Evolutionary conservation across 92 coral and sea anemone species (phyloP), one percentile per base, ranked within the genome.

Genomic region (Paramuricea clavata): DNA sequence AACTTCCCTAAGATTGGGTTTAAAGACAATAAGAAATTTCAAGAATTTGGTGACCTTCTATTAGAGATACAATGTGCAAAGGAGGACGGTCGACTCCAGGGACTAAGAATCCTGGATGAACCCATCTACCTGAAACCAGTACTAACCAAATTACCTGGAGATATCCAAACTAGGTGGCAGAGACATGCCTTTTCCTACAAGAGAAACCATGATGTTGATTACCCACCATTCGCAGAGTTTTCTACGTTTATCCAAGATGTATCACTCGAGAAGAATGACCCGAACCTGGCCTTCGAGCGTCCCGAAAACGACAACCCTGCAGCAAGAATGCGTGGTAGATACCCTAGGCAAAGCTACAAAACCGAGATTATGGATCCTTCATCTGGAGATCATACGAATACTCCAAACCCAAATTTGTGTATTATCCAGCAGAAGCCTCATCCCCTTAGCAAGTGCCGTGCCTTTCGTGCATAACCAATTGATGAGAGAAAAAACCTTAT

Each of bases 21-120:
- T n/a, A n/a, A n/a, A n/a, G n/a, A n/a, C n/a, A n/a, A n/a, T n/a
- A n/a, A n/a, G n/a, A n/a, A n/a, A n/a, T n/a, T n/a, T n/a, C n/a
- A 88, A 85, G 94, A 88, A 49, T 59, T 91, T 16, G 94, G 90
- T 5, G 88, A 88, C 47, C 12, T 89, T 25, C 62, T 91, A 7
- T 61, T 91, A 13, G 94, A 91, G 57, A 16, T 81, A 8, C 81
- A 91, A 11, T 80, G 94, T 49, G 94, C 92, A 3, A 91, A 91
- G 54, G 47, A 31, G 15, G 77, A 85, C 36, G 87, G 92, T 28
- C 87, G 92, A 10, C 31, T 85, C 22, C 70, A 16, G 26, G 92
- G 94, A 26, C 87, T 91, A 6, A 60, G 78, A 28, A 91, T 85
- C 15, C 85, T 91, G 3, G 87, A 88, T 4, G 81, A 81, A 32